phyloP scores from a whole-genome alignment of 2,113 vertebrate species.

The Lamprotornis superbus region DNA sequence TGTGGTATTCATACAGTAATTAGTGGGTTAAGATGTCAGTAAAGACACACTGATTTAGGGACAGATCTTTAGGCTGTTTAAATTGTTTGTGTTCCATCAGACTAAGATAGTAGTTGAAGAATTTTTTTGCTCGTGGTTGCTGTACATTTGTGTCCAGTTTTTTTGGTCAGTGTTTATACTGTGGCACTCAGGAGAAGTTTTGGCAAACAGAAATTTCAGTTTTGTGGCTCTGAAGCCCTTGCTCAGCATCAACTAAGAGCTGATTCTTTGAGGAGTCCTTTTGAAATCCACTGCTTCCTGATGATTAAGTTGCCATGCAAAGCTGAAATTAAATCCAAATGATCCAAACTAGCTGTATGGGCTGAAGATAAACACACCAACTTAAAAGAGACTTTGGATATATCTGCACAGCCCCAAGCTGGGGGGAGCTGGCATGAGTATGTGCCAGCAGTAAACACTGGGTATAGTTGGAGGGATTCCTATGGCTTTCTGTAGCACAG shows the following conservation, averaged over 20 bases:
- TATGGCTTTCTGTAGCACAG: neutral
- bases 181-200: neutral
- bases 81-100: neutral
- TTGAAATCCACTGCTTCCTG: neutral
- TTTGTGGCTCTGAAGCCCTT: neutral
- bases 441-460: neutral
- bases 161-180: neutral
- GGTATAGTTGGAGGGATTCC: neutral
- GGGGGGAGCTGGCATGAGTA: neutral
- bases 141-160: rapidly evolving
- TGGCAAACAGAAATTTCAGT: neutral
- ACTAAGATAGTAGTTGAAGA: neutral
- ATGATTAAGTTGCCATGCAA: neutral
- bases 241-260: neutral
- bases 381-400: neutral
- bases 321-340: conserved; percentile 7
- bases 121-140: neutral
- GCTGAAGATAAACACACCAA: neutral
- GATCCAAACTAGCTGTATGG: neutral
- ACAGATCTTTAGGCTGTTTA: neutral
- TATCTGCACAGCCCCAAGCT: neutral
- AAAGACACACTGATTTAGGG: rapidly evolving
- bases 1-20: neutral
- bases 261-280: neutral
- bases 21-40: neutral